These are phyloP conservation scores for Pantherophis alleghaniensis DNA, from an alignment of 2,797 vertebrate species.

Conservation along the genomic window DNA sequence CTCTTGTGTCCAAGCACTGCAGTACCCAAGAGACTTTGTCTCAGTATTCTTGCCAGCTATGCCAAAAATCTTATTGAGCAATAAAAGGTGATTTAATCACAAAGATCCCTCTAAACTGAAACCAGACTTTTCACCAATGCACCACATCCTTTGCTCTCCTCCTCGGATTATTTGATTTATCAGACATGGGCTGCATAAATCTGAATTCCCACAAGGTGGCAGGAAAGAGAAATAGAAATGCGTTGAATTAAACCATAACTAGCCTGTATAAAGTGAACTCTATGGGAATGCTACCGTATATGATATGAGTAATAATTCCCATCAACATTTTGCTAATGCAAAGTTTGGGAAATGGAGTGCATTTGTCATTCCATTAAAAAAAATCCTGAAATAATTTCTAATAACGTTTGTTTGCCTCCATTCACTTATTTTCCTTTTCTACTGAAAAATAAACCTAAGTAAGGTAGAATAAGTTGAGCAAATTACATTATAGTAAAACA, in stretches of 20 bases:
- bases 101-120: not conserved
- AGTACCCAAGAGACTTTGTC: not conserved
- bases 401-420: not conserved
- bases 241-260: not conserved
- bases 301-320: not conserved
- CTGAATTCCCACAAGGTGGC: not conserved
- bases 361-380: not conserved
- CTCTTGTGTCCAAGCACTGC: no score
- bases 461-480: not conserved
- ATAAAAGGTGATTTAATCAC: not conserved
- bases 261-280: not conserved
- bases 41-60: not conserved
- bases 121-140: not conserved
- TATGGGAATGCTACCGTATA: not conserved
- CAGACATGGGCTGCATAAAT: not conserved
- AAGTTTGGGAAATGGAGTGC: not conserved
- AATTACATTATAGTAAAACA: not conserved
- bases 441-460: not conserved
- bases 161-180: not conserved
- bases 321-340: not conserved
- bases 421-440: not conserved
- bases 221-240: not conserved
- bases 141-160: not conserved
- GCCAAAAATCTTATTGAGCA: not conserved
- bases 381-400: not conserved